A percentile compares a stretch with the other conserved stretches of the same genome.
phyloP scores from a whole-genome alignment of 2,888 invertebrate species.

The Chymomyza procnemis region DNA sequence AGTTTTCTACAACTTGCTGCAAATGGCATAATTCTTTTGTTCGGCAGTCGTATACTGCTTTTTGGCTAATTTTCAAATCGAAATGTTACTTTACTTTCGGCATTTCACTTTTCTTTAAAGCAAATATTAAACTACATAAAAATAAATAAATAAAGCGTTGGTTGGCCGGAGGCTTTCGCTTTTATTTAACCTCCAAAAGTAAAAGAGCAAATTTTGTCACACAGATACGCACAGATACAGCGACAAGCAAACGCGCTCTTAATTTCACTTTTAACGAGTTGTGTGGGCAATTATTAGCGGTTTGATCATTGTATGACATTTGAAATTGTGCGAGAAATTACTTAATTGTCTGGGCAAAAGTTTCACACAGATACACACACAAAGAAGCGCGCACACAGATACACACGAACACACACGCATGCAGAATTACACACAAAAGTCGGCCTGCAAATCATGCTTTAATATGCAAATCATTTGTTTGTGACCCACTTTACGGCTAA shows the following conservation, averaged over 20 bases:
- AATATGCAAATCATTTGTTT: slow-evolving; percentile 63
- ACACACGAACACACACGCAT: not conserved
- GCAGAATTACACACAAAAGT: not conserved
- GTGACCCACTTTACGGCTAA: slow-evolving; percentile 51
- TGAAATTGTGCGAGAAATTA: slow-evolving; percentile 57
- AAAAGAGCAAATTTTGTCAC: slow-evolving; percentile 20
- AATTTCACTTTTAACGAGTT: slow-evolving; percentile 69
- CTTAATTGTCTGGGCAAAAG: slow-evolving; percentile 55
- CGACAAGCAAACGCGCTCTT: slow-evolving; percentile 32
- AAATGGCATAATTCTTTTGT: slow-evolving; percentile 73
- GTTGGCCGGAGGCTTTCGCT: slow-evolving; percentile 57
- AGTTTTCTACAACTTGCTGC: slow-evolving; percentile 10
- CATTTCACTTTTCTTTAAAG: slow-evolving; percentile 71
- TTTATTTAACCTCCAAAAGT: slow-evolving; percentile 41
- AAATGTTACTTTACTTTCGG: slow-evolving; percentile 42
- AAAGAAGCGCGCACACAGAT: not conserved
- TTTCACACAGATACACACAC: not conserved
- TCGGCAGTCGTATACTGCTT: slow-evolving; percentile 25
- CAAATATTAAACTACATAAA: slow-evolving; percentile 41
- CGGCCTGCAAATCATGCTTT: slow-evolving; percentile 19
- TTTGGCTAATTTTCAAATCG: slow-evolving; percentile 27
- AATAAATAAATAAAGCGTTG: slow-evolving; percentile 33
- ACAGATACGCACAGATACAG: slow-evolving; percentile 26
- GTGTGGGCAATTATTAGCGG: slow-evolving; percentile 41
- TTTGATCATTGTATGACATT: slow-evolving; percentile 30